phyloP scores from a whole-genome alignment of 2,113 vertebrate genomes.

The Cavia porcellus region DNA sequence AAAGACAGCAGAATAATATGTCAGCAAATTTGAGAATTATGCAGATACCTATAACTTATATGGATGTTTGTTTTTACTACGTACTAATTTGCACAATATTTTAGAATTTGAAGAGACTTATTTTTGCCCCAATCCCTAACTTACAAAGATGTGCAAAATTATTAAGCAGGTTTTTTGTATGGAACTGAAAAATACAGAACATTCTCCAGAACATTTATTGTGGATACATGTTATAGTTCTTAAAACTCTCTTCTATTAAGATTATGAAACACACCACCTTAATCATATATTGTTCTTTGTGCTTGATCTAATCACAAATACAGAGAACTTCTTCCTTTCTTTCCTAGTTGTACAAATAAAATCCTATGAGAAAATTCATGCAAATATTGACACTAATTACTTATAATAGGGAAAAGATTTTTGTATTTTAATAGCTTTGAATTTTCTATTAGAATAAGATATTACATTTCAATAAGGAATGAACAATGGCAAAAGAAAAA shows the following conservation, averaged over 20 bases:
- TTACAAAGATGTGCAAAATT: not conserved
- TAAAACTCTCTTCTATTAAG: not conserved
- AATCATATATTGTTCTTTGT: not conserved
- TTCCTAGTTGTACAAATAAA: not conserved
- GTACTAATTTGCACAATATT: not conserved
- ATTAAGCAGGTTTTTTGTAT: not conserved
- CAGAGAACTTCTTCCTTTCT: not conserved
- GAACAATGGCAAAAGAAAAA: not conserved
- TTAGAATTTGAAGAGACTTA: constrained; percentile 11
- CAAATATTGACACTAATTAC: not conserved
- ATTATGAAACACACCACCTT: not conserved
- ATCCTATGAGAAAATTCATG: not conserved
- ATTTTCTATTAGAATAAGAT: not conserved
- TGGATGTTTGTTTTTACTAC: not conserved
- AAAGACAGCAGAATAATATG: not conserved
- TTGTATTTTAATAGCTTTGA: not conserved
- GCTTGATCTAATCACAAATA: not conserved
- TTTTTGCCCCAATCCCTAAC: constrained; percentile 28
- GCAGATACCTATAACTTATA: not conserved
- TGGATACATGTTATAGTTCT: not conserved
- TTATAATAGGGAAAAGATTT: not conserved
- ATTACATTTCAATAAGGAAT: not conserved
- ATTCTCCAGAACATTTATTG: not conserved
- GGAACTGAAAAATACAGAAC: not conserved
- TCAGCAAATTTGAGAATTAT: not conserved